Evolutionary conservation across 2,888 invertebrate species (phyloP).

Genomic region (Pseudolycoriella hygida): DNA sequence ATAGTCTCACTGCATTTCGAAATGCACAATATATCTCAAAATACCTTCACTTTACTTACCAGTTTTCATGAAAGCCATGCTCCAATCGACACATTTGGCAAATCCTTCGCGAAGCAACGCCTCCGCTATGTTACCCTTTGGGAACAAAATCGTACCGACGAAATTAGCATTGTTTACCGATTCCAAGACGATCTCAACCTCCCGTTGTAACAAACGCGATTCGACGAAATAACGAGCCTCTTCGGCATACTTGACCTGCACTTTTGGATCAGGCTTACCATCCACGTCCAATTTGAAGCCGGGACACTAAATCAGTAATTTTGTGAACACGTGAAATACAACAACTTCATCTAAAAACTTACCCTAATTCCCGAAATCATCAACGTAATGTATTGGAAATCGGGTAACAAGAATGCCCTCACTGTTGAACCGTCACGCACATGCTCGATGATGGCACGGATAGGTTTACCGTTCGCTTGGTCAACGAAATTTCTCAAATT

Average conservation of each 20-base stretch:
- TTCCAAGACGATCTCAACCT: constrained; percentile 78
- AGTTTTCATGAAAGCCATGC: constrained; percentile 61
- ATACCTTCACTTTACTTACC: constrained; percentile 24
- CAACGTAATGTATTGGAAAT: constrained; percentile 78
- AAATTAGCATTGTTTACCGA: constrained; percentile 86
- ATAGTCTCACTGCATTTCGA: constrained; percentile 3
- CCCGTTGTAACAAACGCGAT: constrained; percentile 73
- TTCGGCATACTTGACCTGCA: constrained; percentile 55
- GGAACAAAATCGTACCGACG: constrained; percentile 85
- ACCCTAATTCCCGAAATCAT: constrained; percentile 89
- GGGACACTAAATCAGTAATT: constrained; percentile 38
- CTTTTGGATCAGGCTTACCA: constrained; percentile 46
- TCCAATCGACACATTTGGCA: constrained; percentile 89
- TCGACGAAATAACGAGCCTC: constrained; percentile 93
- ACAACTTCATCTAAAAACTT: constrained; percentile 21
- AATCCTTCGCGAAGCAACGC: constrained; percentile 76
- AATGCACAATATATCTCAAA: not conserved
- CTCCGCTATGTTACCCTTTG: constrained; percentile 87
- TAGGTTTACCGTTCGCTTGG: constrained; percentile 65
- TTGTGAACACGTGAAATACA: not conserved
- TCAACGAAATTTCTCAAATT: constrained; percentile 71
- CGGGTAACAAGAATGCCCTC: constrained; percentile 70
- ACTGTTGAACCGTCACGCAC: constrained; percentile 95
- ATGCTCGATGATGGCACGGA: constrained; percentile 90
- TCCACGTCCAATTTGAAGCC: constrained; percentile 62